These are phyloP conservation scores for Tigriopus californicus DNA, from an alignment of 2,888 invertebrate genomes.

Conservation along the genomic window DNA sequence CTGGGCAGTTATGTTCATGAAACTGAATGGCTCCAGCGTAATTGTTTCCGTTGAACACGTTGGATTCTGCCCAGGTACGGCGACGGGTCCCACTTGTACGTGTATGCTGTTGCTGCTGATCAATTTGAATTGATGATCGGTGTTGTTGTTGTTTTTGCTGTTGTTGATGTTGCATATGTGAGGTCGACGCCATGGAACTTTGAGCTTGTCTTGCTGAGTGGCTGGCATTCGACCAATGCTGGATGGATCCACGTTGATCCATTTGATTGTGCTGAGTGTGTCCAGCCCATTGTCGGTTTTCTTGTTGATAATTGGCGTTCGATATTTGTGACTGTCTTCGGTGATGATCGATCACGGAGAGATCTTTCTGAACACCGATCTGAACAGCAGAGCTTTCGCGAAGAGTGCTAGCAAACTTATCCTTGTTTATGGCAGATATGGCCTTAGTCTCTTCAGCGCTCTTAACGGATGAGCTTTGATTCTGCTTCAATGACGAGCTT, in stretches of 20 bases:
- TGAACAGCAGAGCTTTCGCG: constrained; percentile 3
- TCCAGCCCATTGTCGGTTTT: too few relatives aligned
- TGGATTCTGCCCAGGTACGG: constrained; percentile 15
- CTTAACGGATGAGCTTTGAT: not conserved
- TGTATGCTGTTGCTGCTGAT: not conserved
- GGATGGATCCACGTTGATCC: not conserved
- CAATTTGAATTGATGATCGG: not conserved
- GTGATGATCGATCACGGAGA: constrained; percentile 15
- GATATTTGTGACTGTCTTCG: constrained; percentile 9
- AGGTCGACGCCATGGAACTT: too few relatives aligned
- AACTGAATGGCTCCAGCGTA: not conserved
- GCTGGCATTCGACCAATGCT: not conserved
- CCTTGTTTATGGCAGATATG: constrained; percentile 7
- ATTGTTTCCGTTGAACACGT: constrained; percentile 1
- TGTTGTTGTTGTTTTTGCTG: constrained; percentile 3
- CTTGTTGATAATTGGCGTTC: not conserved
- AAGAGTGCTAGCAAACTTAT: constrained; percentile 14
- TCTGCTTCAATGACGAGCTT: not conserved
- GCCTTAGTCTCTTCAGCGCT: not conserved
- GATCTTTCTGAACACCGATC: constrained; percentile 9
- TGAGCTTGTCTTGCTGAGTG: not conserved
- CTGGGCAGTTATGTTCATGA: constrained; percentile 15
- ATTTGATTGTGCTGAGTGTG: not conserved
- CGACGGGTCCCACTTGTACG: not conserved
- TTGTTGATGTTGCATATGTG: not conserved